Evolutionary conservation across 1,140 invertebrate genomes (phyloP).

Genomic region (Drosophila melanogaster): DNA sequence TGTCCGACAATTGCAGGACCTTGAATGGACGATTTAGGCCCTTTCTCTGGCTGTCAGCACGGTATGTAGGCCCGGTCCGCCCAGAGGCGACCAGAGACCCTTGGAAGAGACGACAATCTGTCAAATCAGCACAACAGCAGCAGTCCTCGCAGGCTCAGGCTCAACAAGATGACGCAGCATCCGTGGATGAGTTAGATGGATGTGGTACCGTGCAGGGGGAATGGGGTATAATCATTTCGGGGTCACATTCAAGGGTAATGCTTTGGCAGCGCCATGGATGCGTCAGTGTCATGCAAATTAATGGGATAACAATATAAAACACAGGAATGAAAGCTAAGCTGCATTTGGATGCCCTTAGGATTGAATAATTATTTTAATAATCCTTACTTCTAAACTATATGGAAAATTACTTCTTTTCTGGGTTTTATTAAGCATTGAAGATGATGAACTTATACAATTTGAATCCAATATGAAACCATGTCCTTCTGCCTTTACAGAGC

Average conservation of each 20-base stretch:
- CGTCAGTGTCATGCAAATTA: constrained; percentile 39
- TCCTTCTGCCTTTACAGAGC: constrained; percentile 85
- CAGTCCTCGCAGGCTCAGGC: constrained; percentile 22
- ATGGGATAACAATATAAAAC: neutral
- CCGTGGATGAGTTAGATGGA: constrained; percentile 24
- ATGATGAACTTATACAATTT: too few species aligned
- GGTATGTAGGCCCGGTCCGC: neutral
- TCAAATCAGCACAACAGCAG: constrained; percentile 66
- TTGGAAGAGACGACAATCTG: constrained; percentile 48
- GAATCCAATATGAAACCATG: too few species aligned
- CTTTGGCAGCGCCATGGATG: constrained; percentile 34
- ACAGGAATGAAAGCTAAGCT: neutral
- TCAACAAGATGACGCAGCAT: constrained; percentile 56
- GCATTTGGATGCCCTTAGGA: neutral
- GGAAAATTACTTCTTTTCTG: too few species aligned
- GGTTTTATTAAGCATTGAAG: too few species aligned
- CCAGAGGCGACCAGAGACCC: neutral
- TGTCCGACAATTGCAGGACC: neutral
- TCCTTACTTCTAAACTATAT: too few species aligned
- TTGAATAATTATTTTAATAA: neutral
- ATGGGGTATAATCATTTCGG: constrained; percentile 44
- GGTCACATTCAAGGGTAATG: constrained; percentile 58
- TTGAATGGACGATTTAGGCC: constrained; percentile 2
- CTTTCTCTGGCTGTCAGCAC: constrained; percentile 21
- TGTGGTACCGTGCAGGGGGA: constrained; percentile 3